A percentile compares a stretch with the other conserved stretches of the same genome.
Evolutionary conservation across 2,888 invertebrate genomes (phyloP).

Genomic region (Charanyca ferruginea): DNA sequence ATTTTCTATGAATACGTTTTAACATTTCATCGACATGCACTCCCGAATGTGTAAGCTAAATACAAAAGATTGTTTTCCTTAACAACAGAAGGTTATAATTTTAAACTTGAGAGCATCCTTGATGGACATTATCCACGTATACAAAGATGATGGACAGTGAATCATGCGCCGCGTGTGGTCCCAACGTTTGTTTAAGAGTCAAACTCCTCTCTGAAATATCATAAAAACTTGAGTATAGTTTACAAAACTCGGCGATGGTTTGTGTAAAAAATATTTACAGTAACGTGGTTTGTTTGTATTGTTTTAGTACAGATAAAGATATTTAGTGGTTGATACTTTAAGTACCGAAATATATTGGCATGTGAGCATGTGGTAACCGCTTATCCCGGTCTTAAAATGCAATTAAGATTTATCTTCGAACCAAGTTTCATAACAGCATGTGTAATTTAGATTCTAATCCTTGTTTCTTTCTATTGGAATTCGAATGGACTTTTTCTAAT

Average conservation of each 20-base stretch:
- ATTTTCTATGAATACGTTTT: not conserved
- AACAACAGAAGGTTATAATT: slow-evolving; percentile 39
- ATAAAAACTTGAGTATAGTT: slow-evolving; percentile 66
- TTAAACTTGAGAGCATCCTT: slow-evolving; percentile 48
- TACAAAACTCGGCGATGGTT: slow-evolving; percentile 67
- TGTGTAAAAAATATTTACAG: slow-evolving; percentile 61
- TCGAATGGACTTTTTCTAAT: not conserved
- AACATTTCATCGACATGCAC: slow-evolving; percentile 12
- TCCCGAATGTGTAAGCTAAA: slow-evolving; percentile 9
- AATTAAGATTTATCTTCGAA: slow-evolving; percentile 33
- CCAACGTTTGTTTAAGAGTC: slow-evolving; percentile 69
- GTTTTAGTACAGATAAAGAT: slow-evolving; percentile 51
- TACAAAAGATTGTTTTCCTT: slow-evolving; percentile 21
- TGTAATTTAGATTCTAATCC: slow-evolving; percentile 14
- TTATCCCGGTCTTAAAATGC: slow-evolving; percentile 39
- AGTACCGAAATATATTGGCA: slow-evolving; percentile 41
- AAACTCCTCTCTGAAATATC: slow-evolving; percentile 69
- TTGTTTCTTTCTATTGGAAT: not conserved
- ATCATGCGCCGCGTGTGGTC: slow-evolving; percentile 79
- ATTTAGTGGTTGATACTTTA: slow-evolving; percentile 37
- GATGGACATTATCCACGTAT: slow-evolving; percentile 60
- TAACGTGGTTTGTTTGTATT: slow-evolving; percentile 56
- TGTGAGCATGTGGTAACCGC: slow-evolving; percentile 53
- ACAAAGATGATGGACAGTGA: slow-evolving; percentile 60
- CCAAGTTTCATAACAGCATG: slow-evolving; percentile 4